A percentile compares a stretch with the other conserved stretches of the same genome.
These are phyloP conservation scores for Alloscopus bannaensis DNA, from an alignment of 2,888 invertebrate species.

Conservation along the genomic window DNA sequence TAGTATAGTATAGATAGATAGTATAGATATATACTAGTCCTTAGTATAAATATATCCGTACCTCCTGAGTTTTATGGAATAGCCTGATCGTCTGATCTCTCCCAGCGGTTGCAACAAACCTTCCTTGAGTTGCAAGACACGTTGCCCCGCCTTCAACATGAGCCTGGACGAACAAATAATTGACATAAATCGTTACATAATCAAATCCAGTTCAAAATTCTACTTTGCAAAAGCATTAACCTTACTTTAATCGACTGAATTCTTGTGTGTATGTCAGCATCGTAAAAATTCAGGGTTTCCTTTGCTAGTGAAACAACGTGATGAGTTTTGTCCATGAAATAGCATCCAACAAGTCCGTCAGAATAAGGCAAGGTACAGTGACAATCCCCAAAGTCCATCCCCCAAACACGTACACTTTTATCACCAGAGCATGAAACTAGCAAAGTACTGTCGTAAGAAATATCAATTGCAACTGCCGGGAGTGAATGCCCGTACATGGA, in stretches of 20 bases:
- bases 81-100: constrained; percentile 79
- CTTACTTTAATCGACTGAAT: constrained; percentile 90
- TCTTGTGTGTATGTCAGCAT: constrained; percentile 92
- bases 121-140: constrained; percentile 80
- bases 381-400: constrained; percentile 98
- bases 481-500: constrained; percentile 97
- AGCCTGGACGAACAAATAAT: constrained; percentile 54
- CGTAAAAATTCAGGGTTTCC: constrained; percentile 98
- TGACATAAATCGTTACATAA: background rate
- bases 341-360: constrained; percentile 91
- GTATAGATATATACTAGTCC: too few species aligned
- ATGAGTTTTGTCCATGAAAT: constrained; percentile 94
- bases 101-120: constrained; percentile 79
- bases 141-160: constrained; percentile 72
- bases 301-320: constrained; percentile 95
- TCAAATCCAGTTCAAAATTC: background rate
- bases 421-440: constrained; percentile 97
- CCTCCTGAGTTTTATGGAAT: constrained; percentile 79
- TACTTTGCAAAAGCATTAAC: constrained; percentile 55
- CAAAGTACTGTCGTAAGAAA: constrained; percentile 89
- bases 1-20: too few species aligned
- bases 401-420: constrained; percentile 98
- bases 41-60: constrained; percentile 25
- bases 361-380: constrained; percentile 97
- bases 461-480: constrained; percentile 94